Evolutionary conservation across 2,113 vertebrate genomes (phyloP).

Genomic region (Centropus bengalensis): DNA sequence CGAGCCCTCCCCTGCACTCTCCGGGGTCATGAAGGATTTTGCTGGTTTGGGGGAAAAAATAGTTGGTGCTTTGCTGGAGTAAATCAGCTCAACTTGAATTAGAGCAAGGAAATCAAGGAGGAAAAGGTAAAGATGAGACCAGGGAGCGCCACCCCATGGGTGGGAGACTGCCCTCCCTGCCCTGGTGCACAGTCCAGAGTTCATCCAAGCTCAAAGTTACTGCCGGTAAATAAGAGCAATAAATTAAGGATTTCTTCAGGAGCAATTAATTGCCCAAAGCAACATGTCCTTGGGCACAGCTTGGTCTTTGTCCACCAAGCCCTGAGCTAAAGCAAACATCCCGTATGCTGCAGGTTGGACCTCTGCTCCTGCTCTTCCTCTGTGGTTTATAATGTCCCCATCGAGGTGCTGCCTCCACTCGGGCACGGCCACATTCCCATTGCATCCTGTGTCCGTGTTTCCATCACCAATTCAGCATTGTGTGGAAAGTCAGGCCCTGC

Average conservation of each 20-base stretch:
- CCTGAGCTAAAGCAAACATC: conserved; percentile 46
- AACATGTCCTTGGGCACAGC: conserved; percentile 17
- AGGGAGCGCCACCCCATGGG: accelerated
- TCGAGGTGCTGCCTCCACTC: not conserved
- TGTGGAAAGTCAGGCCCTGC: not conserved
- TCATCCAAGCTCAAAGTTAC: not conserved
- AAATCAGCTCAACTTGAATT: not conserved
- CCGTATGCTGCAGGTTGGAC: not conserved
- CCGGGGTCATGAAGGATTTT: not conserved
- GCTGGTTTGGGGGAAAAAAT: not conserved
- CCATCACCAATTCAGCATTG: not conserved
- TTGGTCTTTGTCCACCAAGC: conserved; percentile 29
- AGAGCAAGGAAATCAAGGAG: not conserved
- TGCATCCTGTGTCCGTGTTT: accelerated
- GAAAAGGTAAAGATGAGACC: not conserved
- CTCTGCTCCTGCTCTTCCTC: not conserved
- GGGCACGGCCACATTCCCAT: not conserved
- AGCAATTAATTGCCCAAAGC: not conserved
- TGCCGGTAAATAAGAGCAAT: not conserved
- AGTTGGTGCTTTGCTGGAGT: not conserved
- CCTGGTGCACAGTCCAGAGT: not conserved
- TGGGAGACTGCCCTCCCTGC: not conserved
- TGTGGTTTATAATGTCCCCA: not conserved
- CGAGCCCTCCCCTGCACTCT: not conserved
- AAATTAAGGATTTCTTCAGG: conserved; percentile 32